These are phyloP conservation scores for Heliconius nattereri DNA, from an alignment of 1,140 invertebrate genomes.

Conservation along the genomic window DNA sequence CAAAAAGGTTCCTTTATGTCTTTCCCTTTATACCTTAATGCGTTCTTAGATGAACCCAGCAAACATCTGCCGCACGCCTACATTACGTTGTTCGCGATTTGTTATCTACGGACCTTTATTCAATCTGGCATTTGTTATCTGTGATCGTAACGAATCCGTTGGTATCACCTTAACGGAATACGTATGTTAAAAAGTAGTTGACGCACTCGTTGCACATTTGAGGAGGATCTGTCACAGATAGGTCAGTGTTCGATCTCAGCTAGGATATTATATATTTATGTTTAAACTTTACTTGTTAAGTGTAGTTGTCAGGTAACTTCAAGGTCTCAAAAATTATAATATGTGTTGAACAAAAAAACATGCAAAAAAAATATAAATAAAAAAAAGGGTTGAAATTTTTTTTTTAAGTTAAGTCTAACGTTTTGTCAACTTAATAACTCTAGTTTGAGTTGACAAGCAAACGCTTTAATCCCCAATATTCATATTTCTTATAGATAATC, in stretches of 20 bases:
- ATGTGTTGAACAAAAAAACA: no score
- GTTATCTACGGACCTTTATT: conserved; percentile 43
- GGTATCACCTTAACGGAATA: not conserved
- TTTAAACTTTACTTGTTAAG: no score
- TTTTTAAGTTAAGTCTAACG: not conserved
- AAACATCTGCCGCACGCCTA: conserved; percentile 72
- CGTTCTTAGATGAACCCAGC: conserved; percentile 50
- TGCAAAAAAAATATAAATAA: no score
- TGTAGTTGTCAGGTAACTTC: no score
- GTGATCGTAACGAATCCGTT: conserved; percentile 18
- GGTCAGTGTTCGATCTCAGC: no score
- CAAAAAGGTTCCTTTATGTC: conserved; percentile 65
- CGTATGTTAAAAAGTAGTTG: not conserved
- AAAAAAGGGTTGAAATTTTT: no score
- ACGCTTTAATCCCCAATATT: no score
- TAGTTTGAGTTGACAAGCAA: not conserved
- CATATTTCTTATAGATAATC: not conserved
- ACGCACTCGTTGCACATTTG: not conserved
- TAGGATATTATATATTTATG: no score
- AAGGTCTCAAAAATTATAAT: no score
- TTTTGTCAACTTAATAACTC: not conserved
- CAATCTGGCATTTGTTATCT: conserved; percentile 48
- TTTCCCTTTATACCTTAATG: conserved; percentile 59
- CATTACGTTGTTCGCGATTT: conserved; percentile 46
- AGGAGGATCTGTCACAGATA: no score